Evolutionary conservation across 2,113 vertebrate species (phyloP).

Genomic region (Chloroceryle aenea): DNA sequence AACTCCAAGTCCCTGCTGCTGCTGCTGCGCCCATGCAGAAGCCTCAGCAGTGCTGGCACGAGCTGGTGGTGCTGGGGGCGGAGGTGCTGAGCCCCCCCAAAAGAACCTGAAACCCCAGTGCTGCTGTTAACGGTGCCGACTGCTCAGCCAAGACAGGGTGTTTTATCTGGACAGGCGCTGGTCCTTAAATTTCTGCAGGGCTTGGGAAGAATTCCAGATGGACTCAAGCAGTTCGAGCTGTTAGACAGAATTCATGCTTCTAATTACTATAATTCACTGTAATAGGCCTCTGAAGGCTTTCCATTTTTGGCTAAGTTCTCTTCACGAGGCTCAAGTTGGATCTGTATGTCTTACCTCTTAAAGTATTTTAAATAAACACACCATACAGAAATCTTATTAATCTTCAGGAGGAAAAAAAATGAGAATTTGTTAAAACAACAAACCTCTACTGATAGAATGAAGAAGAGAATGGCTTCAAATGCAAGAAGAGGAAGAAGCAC

Average conservation of each 20-base stretch:
- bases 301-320: constrained; percentile 32
- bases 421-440: background rate
- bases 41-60: background rate
- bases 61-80: background rate
- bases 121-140: background rate
- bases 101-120: background rate
- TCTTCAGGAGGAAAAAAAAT: background rate
- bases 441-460: background rate
- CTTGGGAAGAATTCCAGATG: constrained; percentile 33
- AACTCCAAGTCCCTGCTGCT: background rate
- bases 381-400: background rate
- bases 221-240: constrained; percentile 35
- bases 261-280: constrained; percentile 30
- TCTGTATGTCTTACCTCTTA: background rate
- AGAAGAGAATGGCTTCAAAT: background rate
- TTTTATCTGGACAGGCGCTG: background rate
- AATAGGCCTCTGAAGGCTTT: constrained; percentile 55
- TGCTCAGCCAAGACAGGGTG: background rate
- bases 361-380: constrained; percentile 38
- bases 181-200: constrained; percentile 3
- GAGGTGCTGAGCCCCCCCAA: background rate
- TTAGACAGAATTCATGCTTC: constrained; percentile 48
- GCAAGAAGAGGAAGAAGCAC: background rate
- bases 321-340: constrained; percentile 62
- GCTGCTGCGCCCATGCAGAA: background rate